Percentiles rank a stretch among this genome's conserved stretches.
Conservation (phyloP, 2,113 vertebrate genomes). For the Elgaria multicarinata region DNA sequence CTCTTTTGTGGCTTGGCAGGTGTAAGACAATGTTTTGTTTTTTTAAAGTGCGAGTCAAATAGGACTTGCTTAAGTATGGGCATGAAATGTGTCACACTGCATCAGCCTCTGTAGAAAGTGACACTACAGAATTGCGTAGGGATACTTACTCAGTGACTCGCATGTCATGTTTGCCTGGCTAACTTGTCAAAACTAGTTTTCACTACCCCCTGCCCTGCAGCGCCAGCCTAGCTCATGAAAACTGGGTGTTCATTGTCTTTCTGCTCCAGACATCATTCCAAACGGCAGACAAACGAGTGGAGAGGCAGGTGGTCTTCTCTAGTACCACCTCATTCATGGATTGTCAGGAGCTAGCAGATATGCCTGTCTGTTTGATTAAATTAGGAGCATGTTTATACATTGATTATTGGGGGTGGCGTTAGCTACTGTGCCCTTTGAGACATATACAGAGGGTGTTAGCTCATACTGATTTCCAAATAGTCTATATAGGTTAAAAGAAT, state of each 20-base stretch:
- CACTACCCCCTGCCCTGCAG: slow-evolving; percentile 58
- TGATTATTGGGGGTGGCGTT: background rate
- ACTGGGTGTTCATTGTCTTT: slow-evolving; percentile 38
- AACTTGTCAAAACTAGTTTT: slow-evolving; percentile 65
- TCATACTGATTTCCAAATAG: background rate
- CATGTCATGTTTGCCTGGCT: slow-evolving; percentile 56
- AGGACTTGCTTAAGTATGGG: slow-evolving; percentile 40
- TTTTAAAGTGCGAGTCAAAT: slow-evolving; percentile 24
- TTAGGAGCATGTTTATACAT: background rate
- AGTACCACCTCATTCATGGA: slow-evolving; percentile 11
- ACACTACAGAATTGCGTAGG: slow-evolving; percentile 38
- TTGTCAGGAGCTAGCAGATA: slow-evolving; percentile 4
- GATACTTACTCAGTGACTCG: slow-evolving; percentile 53
- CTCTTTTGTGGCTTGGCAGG: slow-evolving; percentile 15
- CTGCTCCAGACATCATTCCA: background rate
- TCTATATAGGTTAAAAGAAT: background rate
- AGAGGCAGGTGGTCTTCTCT: background rate
- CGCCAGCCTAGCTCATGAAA: slow-evolving; percentile 57
- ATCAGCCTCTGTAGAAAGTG: slow-evolving; percentile 47
- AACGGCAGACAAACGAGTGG: slow-evolving; percentile 36
- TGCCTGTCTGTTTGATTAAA: background rate
- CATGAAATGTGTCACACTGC: slow-evolving; percentile 62
- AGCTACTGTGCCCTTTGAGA: background rate
- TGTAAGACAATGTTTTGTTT: slow-evolving; percentile 46
- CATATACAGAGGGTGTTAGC: background rate